Percentiles rank a stretch among this genome's conserved stretches.
Conservation (phyloP, 2,888 invertebrate genomes). For the Drosophila prostipennis region DNA sequence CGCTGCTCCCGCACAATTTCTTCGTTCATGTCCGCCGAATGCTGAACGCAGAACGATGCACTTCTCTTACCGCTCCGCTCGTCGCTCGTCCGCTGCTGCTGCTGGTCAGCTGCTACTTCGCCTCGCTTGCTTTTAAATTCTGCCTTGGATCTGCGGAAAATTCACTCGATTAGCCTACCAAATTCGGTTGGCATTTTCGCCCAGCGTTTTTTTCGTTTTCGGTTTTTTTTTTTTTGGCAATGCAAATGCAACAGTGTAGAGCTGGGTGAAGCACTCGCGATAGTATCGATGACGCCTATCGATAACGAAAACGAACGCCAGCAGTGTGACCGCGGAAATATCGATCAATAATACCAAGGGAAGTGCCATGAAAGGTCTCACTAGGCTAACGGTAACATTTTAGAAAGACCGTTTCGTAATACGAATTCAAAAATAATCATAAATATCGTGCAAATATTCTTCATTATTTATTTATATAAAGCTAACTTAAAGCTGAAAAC, state of each 20-base stretch:
- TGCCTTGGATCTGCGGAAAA: background rate
- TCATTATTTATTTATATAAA: no score
- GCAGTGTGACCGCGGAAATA: constrained; percentile 9
- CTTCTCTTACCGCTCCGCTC: constrained; percentile 15
- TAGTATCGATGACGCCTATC: constrained; percentile 24
- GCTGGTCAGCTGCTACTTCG: constrained; percentile 18
- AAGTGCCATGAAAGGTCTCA: no score
- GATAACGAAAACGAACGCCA: no score
- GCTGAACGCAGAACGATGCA: background rate
- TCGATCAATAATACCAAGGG: no score
- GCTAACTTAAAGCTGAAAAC: no score
- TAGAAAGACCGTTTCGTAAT: no score
- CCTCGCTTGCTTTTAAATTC: background rate
- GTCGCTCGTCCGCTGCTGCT: background rate
- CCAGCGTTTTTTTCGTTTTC: constrained; percentile 24
- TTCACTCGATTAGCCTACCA: constrained; percentile 48
- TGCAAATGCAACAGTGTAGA: constrained; percentile 68
- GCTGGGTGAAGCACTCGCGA: no score
- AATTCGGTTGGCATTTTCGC: constrained; percentile 66
- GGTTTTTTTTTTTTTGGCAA: constrained; percentile 16
- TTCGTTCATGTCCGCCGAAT: constrained; percentile 35
- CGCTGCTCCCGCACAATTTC: constrained; percentile 53
- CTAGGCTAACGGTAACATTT: no score
- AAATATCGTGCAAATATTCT: no score
- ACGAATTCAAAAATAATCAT: no score